A percentile compares a stretch with the other conserved stretches of the same genome.
Evolutionary conservation across 1,140 invertebrate genomes (phyloP).

Genomic region (Archivesica marissinica): DNA sequence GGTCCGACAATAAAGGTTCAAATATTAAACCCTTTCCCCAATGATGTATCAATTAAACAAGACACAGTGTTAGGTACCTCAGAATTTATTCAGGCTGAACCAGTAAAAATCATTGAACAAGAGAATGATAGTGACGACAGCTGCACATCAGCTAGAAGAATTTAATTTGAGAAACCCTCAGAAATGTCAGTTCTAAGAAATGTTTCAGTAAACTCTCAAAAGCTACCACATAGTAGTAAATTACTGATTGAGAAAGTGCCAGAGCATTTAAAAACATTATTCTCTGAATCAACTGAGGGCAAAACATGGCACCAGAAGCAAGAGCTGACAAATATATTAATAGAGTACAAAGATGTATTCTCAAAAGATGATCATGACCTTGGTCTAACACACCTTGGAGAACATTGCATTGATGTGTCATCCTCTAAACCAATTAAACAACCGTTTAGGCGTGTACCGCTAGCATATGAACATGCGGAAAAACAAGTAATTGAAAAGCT

Average conservation of each 20-base stretch:
- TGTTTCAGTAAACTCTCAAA: not conserved
- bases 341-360: not conserved
- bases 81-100: not conserved
- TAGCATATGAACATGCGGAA: too few relatives aligned
- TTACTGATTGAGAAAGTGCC: too few relatives aligned
- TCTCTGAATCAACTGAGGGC: too few relatives aligned
- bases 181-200: not conserved
- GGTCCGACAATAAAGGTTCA: not conserved
- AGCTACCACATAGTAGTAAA: not conserved
- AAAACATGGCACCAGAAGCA: not conserved
- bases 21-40: conserved; percentile 1
- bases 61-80: not conserved
- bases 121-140: too few relatives aligned
- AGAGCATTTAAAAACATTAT: too few relatives aligned
- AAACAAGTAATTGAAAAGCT: too few relatives aligned
- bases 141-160: too few relatives aligned
- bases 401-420: conserved; percentile 20
- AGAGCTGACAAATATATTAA: not conserved
- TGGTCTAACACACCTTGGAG: not conserved
- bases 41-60: not conserved
- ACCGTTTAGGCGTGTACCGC: not conserved
- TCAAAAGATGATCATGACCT: not conserved
- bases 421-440: too few relatives aligned
- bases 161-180: not conserved
- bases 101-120: not conserved